These are phyloP conservation scores for Acinonyx jubatus DNA, from an alignment of 2,113 vertebrate genomes.

Conservation along the genomic window DNA sequence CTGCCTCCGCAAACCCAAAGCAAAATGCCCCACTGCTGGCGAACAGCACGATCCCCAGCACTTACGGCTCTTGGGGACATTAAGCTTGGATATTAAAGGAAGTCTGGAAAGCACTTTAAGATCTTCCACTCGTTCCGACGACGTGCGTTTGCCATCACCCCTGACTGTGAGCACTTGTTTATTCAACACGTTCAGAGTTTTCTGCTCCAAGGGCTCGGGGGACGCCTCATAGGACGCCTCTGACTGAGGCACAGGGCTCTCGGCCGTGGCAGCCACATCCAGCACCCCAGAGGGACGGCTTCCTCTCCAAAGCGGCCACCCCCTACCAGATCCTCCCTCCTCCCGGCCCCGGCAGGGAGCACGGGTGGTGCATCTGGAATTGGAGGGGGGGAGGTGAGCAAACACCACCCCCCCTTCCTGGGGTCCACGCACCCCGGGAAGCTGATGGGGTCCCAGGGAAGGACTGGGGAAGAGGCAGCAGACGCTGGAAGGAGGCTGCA, in stretches of 20 bases:
- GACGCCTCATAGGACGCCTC: too few relatives aligned
- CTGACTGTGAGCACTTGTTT: neutral
- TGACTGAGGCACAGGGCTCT: neutral
- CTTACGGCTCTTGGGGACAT: neutral
- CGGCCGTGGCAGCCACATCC: accelerated
- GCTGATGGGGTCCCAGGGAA: neutral
- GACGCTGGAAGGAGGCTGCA: neutral
- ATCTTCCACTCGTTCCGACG: neutral
- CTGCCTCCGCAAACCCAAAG: neutral
- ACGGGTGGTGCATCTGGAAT: accelerated
- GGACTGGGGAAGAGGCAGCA: neutral
- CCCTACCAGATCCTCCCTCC: neutral
- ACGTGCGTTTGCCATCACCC: neutral
- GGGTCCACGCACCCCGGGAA: neutral
- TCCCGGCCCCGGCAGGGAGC: neutral
- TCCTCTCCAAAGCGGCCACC: neutral
- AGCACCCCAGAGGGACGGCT: neutral
- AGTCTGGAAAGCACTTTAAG: neutral
- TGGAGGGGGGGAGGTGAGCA: neutral
- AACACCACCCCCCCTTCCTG: accelerated
- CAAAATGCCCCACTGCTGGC: neutral
- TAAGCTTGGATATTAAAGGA: neutral
- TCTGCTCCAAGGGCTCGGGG: neutral
- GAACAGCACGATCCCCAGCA: neutral
- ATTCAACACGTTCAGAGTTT: neutral